These are phyloP conservation scores for Drosophila phalerata DNA, from an alignment of 2,888 invertebrate genomes.

Conservation along the genomic window DNA sequence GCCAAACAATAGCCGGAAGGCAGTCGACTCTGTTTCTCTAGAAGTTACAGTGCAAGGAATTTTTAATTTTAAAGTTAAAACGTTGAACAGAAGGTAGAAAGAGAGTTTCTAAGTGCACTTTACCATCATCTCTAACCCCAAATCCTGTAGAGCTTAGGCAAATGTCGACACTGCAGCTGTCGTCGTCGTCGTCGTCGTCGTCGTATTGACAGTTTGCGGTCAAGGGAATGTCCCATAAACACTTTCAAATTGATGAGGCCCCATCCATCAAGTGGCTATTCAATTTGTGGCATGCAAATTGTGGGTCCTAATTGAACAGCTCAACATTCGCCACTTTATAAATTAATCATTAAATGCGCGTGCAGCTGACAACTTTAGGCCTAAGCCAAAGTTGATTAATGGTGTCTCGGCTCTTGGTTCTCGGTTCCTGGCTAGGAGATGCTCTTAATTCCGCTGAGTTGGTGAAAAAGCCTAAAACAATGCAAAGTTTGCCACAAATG, in stretches of 20 bases:
- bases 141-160: constrained; percentile 65
- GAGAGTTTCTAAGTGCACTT: constrained; percentile 65
- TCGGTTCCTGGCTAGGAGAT: constrained; percentile 24
- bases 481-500: constrained; percentile 37
- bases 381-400: constrained; percentile 79
- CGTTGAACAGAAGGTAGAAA: constrained; percentile 13
- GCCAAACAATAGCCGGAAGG: constrained; percentile 62
- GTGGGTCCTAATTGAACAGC: constrained; percentile 70
- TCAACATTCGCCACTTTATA: constrained; percentile 46
- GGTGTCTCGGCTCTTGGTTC: constrained; percentile 26
- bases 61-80: constrained; percentile 77
- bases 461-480: constrained; percentile 61
- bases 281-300: constrained; percentile 68
- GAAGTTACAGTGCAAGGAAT: constrained; percentile 54
- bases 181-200: constrained; percentile 21
- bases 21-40: constrained; percentile 19
- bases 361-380: constrained; percentile 69
- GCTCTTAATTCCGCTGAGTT: constrained; percentile 76
- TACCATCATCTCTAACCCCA: constrained; percentile 23
- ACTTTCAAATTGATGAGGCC: constrained; percentile 82
- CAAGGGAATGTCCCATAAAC: constrained; percentile 65
- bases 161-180: constrained; percentile 74
- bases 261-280: constrained; percentile 79
- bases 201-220: constrained; percentile 78
- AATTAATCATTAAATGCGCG: constrained; percentile 76